These are phyloP conservation scores for Carpatolechia fugitivella DNA, from an alignment of 2,888 invertebrate species.

Conservation along the genomic window DNA sequence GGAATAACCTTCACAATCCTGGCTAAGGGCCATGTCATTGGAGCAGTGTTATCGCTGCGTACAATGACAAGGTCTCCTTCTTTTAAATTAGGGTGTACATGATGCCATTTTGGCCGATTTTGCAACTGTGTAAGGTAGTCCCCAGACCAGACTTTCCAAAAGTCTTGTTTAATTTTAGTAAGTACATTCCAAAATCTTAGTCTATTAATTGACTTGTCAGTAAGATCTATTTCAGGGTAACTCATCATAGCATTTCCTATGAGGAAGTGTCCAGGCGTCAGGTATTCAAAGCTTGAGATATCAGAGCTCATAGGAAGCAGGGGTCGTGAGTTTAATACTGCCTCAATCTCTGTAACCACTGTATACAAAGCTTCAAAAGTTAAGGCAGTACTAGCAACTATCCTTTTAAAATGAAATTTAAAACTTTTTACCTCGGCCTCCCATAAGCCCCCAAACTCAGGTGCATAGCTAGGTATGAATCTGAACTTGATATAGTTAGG, in stretches of 20 bases:
- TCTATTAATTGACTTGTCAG: conserved; percentile 16
- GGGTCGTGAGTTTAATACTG: conserved; percentile 18
- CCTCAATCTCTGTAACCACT: conserved; percentile 18
- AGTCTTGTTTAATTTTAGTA: conserved; percentile 21
- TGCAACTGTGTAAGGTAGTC: conserved; percentile 21
- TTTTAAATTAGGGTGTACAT: conserved; percentile 15
- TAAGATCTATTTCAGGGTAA: conserved; percentile 20
- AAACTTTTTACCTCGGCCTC: conserved; percentile 20
- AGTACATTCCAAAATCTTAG: conserved; percentile 21
- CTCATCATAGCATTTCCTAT: conserved; percentile 11
- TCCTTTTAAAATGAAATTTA: conserved; percentile 17
- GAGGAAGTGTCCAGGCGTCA: conserved; percentile 26
- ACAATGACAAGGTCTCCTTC: conserved; percentile 20
- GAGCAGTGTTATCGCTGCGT: conserved; percentile 6
- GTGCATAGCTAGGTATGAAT: conserved; percentile 22
- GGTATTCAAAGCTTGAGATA: conserved; percentile 13
- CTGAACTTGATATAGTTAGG: conserved; percentile 21
- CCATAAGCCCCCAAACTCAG: conserved; percentile 23
- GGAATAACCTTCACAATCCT: conserved; percentile 13
- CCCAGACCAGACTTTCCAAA: conserved; percentile 23
- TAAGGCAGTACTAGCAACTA: conserved; percentile 11
- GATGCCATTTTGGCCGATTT: conserved; percentile 19
- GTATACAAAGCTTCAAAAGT: conserved; percentile 21
- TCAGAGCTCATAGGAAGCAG: conserved; percentile 15
- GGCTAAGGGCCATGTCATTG: conserved; percentile 18